Evolutionary conservation across 2,888 invertebrate species (phyloP), one percentile per base, ranked within the genome.

Genomic region (Crematogaster levior): DNA sequence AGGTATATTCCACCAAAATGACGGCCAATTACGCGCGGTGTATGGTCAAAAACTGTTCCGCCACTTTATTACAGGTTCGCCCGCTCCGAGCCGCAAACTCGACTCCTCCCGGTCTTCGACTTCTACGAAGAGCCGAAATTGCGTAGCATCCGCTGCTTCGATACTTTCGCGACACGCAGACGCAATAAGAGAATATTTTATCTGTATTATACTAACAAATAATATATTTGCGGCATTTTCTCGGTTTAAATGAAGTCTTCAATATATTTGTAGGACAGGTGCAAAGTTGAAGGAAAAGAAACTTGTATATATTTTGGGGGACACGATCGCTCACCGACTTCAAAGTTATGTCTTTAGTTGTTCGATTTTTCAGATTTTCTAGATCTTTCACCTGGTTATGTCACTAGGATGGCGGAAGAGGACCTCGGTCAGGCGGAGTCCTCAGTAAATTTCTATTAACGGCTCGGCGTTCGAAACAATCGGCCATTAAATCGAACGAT

Each of bases 401-500:
- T 86, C 84, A 88, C 82, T 65, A 63, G 72, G 74, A 24, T 73
- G 80, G 68, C 63, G 81, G 79, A 82, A 68, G 81, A 83, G 84
- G 58, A 66, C 66, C 18, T 53, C 65, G 87, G 74, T 70, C 83
- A 74, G 58, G 72, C 84, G 72, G 58, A 70, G 70, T 81, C 85
- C 68, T 83, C 90, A 90, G 93, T 94, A 93, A 94, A 93, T 94
- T 92, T 94, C 93, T 93, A 94, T 93, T 94, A 94, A 92, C 90
- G 90, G 91, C 87, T 82, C 86, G 90, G 91, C 91, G 91, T 93
- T 93, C 91, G 90, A 93, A 94, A 93, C 93, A 94, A 94, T 94
- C 92, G 93, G 86, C 93, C 93, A 93, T 94, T 93, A 93, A 93
- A 93, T 93, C 92, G 92, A 93, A 93, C 91, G 92, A 92, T 93